Base-by-base conservation (phyloP, 2,113 vertebrate genomes). In the Pollimyrus isidori region DNA sequence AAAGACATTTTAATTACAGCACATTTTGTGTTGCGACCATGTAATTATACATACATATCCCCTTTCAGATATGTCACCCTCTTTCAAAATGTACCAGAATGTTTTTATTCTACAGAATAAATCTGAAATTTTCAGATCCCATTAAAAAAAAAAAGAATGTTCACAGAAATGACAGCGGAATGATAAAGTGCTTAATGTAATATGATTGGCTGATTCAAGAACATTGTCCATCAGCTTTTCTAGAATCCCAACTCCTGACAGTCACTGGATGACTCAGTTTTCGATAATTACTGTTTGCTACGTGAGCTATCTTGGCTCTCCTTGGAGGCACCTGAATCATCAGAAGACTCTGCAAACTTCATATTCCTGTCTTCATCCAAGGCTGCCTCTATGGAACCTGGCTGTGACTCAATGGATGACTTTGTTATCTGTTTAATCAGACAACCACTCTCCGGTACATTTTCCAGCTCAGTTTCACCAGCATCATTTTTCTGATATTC, bases 391-490 rank as follows among this genome's bases (percentile, higher is more conserved):
- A 94, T 19, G 0, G 94, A 96, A 88, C 95, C 95, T 0, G 92
- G 91, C 89, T 94, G 94, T 50, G 93, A 95, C 91, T 95, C 95
- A 89, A 95, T 88, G 3, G 95, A 96, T 48, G 94, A 94, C 91
- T 89, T 93, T 84, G 95, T 95, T 91, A 92, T 88, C 92, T 95
- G 95, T 82, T 93, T 93, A 50, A 90, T 85, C 3, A 95, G 91
- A 13, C 82, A 45, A 45, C 46, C 76, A 15, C 86, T 84, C 11
- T 56, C 19, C 0, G 84, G 58, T 50, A 30, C 0, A 82, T 3
- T 26, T 56, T 49, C n/a, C 56, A 4, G 49, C 13, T 53, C 52
- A 62, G 2, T 17, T 62, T 88, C 13, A 76, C 23, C 88, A 83
- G 30, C 15, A 49, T 85, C 7, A 48, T 91, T 76, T 65, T 65